Evolutionary conservation across 2,113 vertebrate genomes (phyloP).

Genomic region (Alectura lathami): DNA sequence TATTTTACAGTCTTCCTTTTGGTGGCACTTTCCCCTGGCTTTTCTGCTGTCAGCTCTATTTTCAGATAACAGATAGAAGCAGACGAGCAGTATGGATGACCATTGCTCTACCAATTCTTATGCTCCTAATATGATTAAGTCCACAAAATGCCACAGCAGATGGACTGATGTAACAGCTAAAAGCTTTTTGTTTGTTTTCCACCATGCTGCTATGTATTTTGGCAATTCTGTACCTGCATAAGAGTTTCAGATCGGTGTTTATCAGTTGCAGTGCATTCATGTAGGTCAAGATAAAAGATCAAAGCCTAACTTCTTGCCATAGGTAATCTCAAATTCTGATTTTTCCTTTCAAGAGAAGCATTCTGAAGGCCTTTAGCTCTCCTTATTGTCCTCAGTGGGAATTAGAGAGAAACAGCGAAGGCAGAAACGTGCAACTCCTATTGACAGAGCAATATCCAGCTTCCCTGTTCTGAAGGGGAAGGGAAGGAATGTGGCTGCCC

Average conservation of each 20-base stretch:
- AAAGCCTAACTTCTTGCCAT: not conserved
- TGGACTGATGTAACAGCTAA: not conserved
- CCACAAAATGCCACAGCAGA: conserved; percentile 14
- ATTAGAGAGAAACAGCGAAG: not conserved
- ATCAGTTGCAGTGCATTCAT: not conserved
- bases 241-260: not conserved
- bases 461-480: not conserved
- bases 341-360: not conserved
- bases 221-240: not conserved
- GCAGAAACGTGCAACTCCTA: not conserved
- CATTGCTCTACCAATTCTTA: not conserved
- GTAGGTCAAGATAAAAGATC: not conserved
- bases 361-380: not conserved
- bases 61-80: not conserved
- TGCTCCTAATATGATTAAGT: conserved; percentile 37
- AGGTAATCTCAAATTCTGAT: not conserved
- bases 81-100: not conserved
- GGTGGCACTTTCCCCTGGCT: not conserved
- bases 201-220: not conserved
- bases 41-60: not conserved
- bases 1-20: not conserved
- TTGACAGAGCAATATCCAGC: not conserved
- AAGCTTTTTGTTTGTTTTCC: not conserved
- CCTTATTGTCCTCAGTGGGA: not conserved
- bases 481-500: not conserved